Base-by-base conservation (phyloP, 1,140 invertebrate species). In the Drosophila nikananu region DNA sequence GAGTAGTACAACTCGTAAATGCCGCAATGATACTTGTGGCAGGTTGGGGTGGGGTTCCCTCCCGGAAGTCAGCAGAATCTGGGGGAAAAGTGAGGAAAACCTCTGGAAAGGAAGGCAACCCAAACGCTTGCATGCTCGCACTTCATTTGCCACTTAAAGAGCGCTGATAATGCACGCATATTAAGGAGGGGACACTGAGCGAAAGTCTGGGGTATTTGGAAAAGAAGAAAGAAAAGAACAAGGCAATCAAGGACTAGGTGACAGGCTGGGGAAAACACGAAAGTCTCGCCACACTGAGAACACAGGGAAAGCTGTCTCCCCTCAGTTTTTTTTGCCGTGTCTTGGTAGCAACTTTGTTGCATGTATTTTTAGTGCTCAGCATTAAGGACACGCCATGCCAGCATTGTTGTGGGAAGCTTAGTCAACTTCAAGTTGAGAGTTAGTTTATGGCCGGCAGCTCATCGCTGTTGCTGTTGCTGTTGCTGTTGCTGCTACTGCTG, bases 141-240 rank as follows among this genome's bases (percentile, higher is more conserved):
- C 84, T 87, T 80, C 77, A 83, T 87, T 87, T 83, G 77, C 55
- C 77, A 66, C 76, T 87, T 77, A 76, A 86, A 54, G 80, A 83
- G 83, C 80, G 80, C 72, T 61, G 84, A 89, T 87, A 83, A 83
- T 89, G 83, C 80, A 80, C 61, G 80, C 77, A 61, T 70, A 77
- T 77, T 72, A 87, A n/a, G 8, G 41, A 30, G 30, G 5, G 17
- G 8, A 3, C 44, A 57, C 54, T 25, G 54, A 39, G 5, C 3
- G 12, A 57, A 57, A 25, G 12, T 3, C 2, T 4, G n/a, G 1
- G 12, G 2, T 3, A 12, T 15, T 2, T 0, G 13, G n/a, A 12
- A 35, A 37, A 13, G 12, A 13, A 2, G 35, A 13, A 37, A 0
- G 12, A 2, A 37, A 37, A 35, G 32, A 5, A 35, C 0, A 13